These are phyloP conservation scores for Gallinago undulata DNA, from an alignment of 2,113 vertebrate species.

Conservation along the genomic window DNA sequence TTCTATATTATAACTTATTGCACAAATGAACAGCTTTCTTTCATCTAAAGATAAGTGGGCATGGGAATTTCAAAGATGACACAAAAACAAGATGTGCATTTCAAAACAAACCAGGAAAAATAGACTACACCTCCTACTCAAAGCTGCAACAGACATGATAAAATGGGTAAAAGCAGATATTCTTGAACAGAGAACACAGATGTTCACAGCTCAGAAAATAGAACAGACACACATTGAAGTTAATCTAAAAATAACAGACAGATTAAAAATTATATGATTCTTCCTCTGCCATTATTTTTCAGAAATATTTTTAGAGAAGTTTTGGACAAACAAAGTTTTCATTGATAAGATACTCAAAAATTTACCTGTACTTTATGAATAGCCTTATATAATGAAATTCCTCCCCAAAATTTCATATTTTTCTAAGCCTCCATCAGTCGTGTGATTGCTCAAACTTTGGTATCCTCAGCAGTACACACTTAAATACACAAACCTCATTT, in stretches of 20 bases:
- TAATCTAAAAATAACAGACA: neutral
- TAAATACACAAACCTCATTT: neutral
- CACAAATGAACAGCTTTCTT: conserved; percentile 28
- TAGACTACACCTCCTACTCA: conserved; percentile 50
- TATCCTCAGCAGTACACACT: neutral
- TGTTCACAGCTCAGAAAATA: neutral
- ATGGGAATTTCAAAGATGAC: conserved; percentile 47
- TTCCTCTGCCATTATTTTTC: neutral
- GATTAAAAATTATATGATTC: neutral
- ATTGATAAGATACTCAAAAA: neutral
- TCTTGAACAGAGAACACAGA: conserved; percentile 8
- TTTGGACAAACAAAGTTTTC: neutral
- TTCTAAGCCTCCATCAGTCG: neutral
- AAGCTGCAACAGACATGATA: conserved; percentile 32
- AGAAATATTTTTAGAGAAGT: neutral
- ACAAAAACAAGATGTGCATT: conserved; percentile 42
- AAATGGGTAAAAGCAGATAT: neutral
- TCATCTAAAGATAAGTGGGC: conserved; percentile 15
- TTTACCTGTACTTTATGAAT: neutral
- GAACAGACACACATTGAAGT: neutral
- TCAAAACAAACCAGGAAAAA: conserved; percentile 61
- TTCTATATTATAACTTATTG: neutral
- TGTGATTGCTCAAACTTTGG: neutral
- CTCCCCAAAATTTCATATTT: neutral
- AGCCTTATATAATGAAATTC: neutral